Evolutionary conservation across 1,140 invertebrate species (phyloP).

Genomic region (Prorops nasuta): DNA sequence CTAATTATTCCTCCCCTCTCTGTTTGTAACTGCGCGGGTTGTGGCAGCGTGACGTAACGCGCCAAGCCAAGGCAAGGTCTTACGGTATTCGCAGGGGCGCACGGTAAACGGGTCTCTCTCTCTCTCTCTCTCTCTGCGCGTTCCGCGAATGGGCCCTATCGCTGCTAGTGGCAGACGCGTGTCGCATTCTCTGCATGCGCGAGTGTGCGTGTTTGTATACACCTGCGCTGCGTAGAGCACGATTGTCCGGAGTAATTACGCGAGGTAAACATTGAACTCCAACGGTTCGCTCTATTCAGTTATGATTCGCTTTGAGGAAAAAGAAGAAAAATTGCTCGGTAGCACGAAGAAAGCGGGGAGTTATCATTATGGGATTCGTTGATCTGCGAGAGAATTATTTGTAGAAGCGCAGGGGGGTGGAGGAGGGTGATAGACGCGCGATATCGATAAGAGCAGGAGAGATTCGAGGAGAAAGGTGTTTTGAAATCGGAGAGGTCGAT

Average conservation of each 20-base stretch:
- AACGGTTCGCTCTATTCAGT: neutral
- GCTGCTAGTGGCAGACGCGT: neutral
- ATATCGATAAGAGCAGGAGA: neutral
- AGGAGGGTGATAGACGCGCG: neutral
- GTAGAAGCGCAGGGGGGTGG: too few species aligned
- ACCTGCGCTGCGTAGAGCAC: neutral
- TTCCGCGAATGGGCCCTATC: conserved; percentile 24
- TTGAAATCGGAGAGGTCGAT: too few species aligned
- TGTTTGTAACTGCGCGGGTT: conserved; percentile 23
- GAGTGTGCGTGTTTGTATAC: neutral
- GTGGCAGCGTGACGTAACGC: conserved; percentile 29
- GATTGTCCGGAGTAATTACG: neutral
- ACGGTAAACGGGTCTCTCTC: conserved; percentile 34
- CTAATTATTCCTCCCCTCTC: conserved; percentile 24
- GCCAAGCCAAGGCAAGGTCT: too few species aligned
- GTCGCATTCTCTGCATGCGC: neutral
- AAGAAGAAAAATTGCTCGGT: neutral
- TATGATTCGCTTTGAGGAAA: too few species aligned
- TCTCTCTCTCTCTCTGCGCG: too few species aligned
- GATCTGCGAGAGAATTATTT: too few species aligned
- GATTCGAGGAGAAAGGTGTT: neutral
- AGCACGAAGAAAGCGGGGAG: too few species aligned
- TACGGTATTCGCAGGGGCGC: conserved; percentile 34
- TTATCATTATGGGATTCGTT: too few species aligned
- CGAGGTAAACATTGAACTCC: neutral